Percentiles rank a stretch among this genome's conserved stretches.
Evolutionary conservation across 2,888 invertebrate genomes (phyloP).

Genomic region (Lepidochitona cinerea): DNA sequence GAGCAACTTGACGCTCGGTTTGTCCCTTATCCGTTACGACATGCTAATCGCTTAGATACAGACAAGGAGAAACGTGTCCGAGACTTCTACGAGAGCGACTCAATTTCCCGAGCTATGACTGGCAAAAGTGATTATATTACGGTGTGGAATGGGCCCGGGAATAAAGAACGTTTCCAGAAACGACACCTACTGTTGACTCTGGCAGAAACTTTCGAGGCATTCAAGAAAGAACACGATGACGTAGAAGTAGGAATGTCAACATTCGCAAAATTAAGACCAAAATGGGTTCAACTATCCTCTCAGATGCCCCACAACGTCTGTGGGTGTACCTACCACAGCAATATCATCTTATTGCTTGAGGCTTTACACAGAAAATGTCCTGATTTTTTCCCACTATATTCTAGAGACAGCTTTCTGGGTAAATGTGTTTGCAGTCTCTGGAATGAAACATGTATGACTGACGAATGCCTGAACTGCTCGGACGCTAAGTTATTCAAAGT

Average conservation of each 20-base stretch:
- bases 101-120: slow-evolving; percentile 10
- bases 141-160: not conserved
- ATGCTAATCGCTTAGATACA: not conserved
- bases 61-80: not conserved
- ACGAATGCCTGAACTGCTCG: slow-evolving; percentile 12
- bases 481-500: slow-evolving; percentile 4
- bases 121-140: slow-evolving; percentile 13
- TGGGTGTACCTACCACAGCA: slow-evolving; percentile 17
- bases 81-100: slow-evolving; percentile 9
- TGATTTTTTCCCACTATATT: slow-evolving; percentile 12
- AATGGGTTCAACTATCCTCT: slow-evolving; percentile 7
- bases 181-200: slow-evolving; percentile 12
- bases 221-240: slow-evolving; percentile 5
- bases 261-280: slow-evolving; percentile 14
- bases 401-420: slow-evolving; percentile 11
- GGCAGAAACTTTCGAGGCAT: not conserved
- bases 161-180: slow-evolving; percentile 13
- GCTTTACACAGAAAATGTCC: slow-evolving; percentile 12
- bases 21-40: not conserved
- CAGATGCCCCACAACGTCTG: slow-evolving; percentile 16
- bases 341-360: slow-evolving; percentile 17
- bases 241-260: slow-evolving; percentile 10
- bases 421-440: slow-evolving; percentile 8
- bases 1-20: not conserved
- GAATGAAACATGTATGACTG: slow-evolving; percentile 14